Evolutionary conservation across 2,888 invertebrate genomes (phyloP).

Genomic region (Pegoplata infirma): DNA sequence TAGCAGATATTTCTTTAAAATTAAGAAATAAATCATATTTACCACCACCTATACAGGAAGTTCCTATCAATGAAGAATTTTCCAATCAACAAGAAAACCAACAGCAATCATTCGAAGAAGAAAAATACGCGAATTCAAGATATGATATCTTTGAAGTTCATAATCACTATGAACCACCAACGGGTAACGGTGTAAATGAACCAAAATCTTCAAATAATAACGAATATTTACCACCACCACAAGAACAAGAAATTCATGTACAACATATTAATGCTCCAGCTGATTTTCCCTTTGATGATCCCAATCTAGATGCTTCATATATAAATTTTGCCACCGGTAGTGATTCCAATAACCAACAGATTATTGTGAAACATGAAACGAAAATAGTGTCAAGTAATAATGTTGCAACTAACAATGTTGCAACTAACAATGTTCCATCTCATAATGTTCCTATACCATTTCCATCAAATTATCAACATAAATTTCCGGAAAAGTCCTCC

Average conservation of each 20-base stretch:
- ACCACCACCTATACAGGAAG: slow-evolving; percentile 51
- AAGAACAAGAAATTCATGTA: slow-evolving; percentile 61
- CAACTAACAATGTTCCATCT: slow-evolving; percentile 31
- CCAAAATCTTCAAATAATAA: slow-evolving; percentile 34
- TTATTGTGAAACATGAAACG: slow-evolving; percentile 30
- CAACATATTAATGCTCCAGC: slow-evolving; percentile 60
- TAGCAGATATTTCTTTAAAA: slow-evolving; percentile 70
- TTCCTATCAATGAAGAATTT: slow-evolving; percentile 51
- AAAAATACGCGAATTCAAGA: slow-evolving; percentile 67
- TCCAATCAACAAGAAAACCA: slow-evolving; percentile 18
- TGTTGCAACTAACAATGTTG: background rate
- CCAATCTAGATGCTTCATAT: slow-evolving; percentile 68
- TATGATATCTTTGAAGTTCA: slow-evolving; percentile 72
- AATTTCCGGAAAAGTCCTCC: slow-evolving; percentile 60
- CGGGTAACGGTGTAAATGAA: background rate
- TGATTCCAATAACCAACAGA: slow-evolving; percentile 33
- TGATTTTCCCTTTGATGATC: slow-evolving; percentile 63
- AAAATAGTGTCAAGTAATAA: too few relatives aligned
- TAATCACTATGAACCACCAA: slow-evolving; percentile 64
- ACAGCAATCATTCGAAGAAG: slow-evolving; percentile 66
- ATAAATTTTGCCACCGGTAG: slow-evolving; percentile 64
- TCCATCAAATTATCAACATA: slow-evolving; percentile 69
- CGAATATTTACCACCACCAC: slow-evolving; percentile 11
- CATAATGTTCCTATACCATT: slow-evolving; percentile 66
- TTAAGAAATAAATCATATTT: slow-evolving; percentile 59